Conservation (phyloP, 1,140 invertebrate species). For the Orussus abietinus region DNA sequence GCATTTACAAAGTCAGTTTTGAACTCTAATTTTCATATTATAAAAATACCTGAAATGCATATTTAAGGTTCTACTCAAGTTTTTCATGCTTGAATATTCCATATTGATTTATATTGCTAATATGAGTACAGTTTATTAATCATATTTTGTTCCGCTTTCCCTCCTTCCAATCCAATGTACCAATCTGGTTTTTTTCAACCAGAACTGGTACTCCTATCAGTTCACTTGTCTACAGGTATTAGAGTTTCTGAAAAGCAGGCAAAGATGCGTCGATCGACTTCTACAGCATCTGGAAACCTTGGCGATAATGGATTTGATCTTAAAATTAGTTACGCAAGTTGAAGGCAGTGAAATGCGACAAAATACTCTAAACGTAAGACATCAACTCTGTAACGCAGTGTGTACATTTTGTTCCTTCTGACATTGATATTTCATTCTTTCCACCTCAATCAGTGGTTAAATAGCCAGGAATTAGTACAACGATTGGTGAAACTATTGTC, state of each 20-base stretch:
- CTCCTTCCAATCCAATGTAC: conserved; percentile 8
- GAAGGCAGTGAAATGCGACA: conserved; percentile 73
- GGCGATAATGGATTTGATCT: conserved; percentile 90
- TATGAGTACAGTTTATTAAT: too few relatives aligned
- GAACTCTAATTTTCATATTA: too few relatives aligned
- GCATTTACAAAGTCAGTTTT: too few relatives aligned
- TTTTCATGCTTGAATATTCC: too few relatives aligned
- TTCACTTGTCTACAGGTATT: conserved; percentile 85
- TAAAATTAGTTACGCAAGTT: conserved; percentile 82
- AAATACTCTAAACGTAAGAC: conserved; percentile 77
- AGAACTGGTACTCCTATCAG: conserved; percentile 91
- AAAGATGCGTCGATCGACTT: conserved; percentile 81
- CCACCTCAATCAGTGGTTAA: conserved; percentile 74
- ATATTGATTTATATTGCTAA: too few relatives aligned
- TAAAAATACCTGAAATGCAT: too few relatives aligned
- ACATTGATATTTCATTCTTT: conserved; percentile 18
- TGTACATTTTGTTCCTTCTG: conserved; percentile 2
- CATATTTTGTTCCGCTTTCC: too few relatives aligned
- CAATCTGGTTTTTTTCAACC: conserved; percentile 36
- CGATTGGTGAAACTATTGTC: conserved; percentile 77
- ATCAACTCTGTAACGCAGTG: too few relatives aligned
- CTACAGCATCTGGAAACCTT: conserved; percentile 89
- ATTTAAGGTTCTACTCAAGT: too few relatives aligned
- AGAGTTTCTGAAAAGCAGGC: conserved; percentile 83
- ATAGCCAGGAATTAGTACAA: conserved; percentile 80